phyloP scores from a whole-genome alignment of 2,113 vertebrate genomes.

The Bombycilla garrulus region DNA sequence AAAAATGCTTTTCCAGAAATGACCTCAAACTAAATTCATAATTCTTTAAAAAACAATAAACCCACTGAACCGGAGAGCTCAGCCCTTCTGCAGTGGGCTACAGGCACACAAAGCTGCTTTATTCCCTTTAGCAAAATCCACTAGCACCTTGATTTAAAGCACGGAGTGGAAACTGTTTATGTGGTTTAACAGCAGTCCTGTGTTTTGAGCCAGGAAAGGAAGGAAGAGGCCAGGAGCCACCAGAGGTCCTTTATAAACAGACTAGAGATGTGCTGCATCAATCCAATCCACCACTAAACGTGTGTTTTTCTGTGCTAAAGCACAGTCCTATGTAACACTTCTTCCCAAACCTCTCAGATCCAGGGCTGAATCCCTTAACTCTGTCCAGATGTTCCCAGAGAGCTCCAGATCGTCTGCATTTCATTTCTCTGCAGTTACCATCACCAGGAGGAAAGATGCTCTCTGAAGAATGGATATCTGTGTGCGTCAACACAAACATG shows the following conservation, averaged over 20 bases:
- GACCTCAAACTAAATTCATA: slow-evolving; percentile 16
- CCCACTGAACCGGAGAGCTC: not conserved
- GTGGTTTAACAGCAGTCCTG: not conserved
- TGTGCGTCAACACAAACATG: not conserved
- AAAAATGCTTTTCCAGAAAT: not conserved
- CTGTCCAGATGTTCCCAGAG: not conserved
- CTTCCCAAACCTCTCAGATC: not conserved
- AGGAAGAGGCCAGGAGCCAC: not conserved
- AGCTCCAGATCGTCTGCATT: not conserved
- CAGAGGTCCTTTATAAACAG: not conserved
- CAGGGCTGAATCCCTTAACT: not conserved
- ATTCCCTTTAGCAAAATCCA: not conserved
- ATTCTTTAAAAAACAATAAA: slow-evolving; percentile 44
- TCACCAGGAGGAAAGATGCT: not conserved
- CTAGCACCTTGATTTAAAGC: not conserved
- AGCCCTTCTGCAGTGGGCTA: not conserved
- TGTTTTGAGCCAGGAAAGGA: not conserved
- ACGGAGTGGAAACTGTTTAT: not conserved
- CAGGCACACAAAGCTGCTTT: not conserved
- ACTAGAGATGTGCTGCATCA: not conserved
- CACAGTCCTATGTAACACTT: not conserved
- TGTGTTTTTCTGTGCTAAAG: not conserved
- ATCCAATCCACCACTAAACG: not conserved
- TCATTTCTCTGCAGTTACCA: not conserved
- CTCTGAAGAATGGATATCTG: fast-evolving